Percentiles rank a stretch among this genome's conserved stretches.
phyloP scores from a whole-genome alignment of 2,888 invertebrate species.

The Lepidocyrtinus sp. region DNA sequence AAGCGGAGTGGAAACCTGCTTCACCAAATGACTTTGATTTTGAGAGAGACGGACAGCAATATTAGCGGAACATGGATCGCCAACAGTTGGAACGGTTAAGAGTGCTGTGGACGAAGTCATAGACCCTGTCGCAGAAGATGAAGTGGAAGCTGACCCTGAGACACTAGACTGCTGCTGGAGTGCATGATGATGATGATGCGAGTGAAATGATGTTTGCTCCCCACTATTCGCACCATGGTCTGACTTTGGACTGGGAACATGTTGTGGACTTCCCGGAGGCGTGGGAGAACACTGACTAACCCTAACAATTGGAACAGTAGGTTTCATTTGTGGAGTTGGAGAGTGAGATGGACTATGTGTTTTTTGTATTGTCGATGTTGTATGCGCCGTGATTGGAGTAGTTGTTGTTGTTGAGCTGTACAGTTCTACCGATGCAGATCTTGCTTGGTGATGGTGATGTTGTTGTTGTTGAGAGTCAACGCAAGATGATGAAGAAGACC shows the following conservation, averaged over 20 bases:
- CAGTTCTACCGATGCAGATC: slow-evolving; percentile 57
- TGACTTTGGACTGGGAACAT: slow-evolving; percentile 44
- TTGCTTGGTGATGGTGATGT: slow-evolving; percentile 57
- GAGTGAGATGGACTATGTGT: slow-evolving; percentile 38
- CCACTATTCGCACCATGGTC: slow-evolving; percentile 28
- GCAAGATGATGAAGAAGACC: slow-evolving; percentile 52
- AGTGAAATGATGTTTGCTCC: slow-evolving; percentile 16
- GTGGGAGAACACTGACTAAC: slow-evolving; percentile 69
- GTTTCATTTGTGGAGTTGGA: slow-evolving; percentile 34
- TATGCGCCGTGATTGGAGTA: slow-evolving; percentile 27
- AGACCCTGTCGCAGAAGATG: slow-evolving; percentile 17
- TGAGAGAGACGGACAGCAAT: slow-evolving; percentile 23
- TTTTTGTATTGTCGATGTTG: slow-evolving; percentile 31
- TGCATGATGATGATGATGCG: slow-evolving; percentile 43
- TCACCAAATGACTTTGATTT: slow-evolving; percentile 65
- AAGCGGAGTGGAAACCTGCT: slow-evolving; percentile 67
- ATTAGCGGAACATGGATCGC: slow-evolving; percentile 32
- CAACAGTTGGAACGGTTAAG: slow-evolving; percentile 55
- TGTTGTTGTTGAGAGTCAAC: slow-evolving; percentile 46
- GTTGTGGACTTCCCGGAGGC: slow-evolving; percentile 68
- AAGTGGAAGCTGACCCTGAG: slow-evolving; percentile 21
- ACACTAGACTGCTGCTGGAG: slow-evolving; percentile 25
- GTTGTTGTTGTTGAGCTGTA: slow-evolving; percentile 51
- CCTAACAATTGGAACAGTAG: slow-evolving; percentile 66
- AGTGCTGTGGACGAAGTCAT: slow-evolving; percentile 43